Conservation (phyloP, 2,797 vertebrate genomes). For the Cirrhinus mrigala region DNA sequence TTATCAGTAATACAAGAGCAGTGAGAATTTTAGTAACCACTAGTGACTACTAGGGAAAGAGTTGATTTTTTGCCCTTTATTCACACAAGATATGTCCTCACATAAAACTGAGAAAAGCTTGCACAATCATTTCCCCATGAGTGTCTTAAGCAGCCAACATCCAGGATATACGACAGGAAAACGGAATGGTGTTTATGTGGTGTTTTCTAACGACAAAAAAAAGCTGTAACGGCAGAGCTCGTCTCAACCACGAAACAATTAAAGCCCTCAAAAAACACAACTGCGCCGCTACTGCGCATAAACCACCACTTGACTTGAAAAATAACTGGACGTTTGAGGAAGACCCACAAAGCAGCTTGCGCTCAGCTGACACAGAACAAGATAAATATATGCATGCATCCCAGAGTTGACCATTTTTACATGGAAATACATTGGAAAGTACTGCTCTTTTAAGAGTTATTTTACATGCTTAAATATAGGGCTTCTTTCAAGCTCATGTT, state of each 20-base stretch:
- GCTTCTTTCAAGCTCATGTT: background rate
- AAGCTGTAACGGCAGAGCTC: background rate
- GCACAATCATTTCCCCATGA: conserved; percentile 9
- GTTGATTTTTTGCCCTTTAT: background rate
- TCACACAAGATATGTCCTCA: conserved; percentile 2
- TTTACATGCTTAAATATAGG: conserved; percentile 36
- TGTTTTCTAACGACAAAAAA: conserved; percentile 25
- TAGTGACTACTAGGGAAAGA: background rate
- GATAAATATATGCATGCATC: conserved; percentile 47
- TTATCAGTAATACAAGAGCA: background rate
- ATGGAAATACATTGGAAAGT: conserved; percentile 43
- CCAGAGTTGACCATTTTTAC: conserved; percentile 25
- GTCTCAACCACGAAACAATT: conserved; percentile 19
- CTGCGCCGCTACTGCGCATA: conserved; percentile 2
- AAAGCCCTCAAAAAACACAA: conserved; percentile 16
- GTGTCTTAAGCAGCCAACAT: conserved; percentile 10
- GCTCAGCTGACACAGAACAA: conserved; percentile 48
- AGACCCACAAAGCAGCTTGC: conserved; percentile 31
- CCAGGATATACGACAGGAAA: conserved; percentile 15
- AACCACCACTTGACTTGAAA: conserved; percentile 46
- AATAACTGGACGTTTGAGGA: conserved; percentile 30
- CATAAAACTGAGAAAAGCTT: conserved; percentile 19
- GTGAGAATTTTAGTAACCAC: background rate
- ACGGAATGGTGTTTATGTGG: conserved; percentile 20
- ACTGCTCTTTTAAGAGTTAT: conserved; percentile 26